Percentiles rank a stretch among this genome's conserved stretches.
Evolutionary conservation across 2,797 vertebrate species (phyloP).

Genomic region (Myotis vivesi): DNA sequence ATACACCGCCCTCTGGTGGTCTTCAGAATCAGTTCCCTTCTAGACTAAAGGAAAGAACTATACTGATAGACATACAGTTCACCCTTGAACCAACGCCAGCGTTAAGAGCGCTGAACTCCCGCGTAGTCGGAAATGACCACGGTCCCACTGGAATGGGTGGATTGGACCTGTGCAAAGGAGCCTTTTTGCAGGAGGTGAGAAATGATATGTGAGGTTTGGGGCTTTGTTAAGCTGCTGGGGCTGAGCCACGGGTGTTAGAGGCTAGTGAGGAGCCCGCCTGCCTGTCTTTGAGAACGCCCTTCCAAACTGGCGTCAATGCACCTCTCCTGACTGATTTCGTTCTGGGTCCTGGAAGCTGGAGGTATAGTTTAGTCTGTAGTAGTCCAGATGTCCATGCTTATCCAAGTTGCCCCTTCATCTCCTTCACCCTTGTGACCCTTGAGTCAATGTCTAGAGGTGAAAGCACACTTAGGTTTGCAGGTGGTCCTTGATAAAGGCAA

Average conservation of each 20-base stretch:
- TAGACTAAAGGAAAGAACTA: background rate
- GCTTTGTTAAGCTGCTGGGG: background rate
- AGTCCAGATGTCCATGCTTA: background rate
- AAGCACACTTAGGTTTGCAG: background rate
- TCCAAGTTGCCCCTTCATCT: background rate
- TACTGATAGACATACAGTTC: background rate
- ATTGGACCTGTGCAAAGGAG: background rate
- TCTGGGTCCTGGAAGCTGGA: conserved; percentile 6
- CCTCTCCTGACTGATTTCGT: background rate
- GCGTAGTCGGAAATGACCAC: background rate
- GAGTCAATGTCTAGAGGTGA: background rate
- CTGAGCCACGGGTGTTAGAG: background rate
- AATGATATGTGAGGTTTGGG: background rate
- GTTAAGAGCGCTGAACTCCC: background rate
- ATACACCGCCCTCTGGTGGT: conserved; percentile 75
- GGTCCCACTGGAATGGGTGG: background rate
- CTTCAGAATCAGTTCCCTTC: background rate
- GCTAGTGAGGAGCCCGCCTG: background rate
- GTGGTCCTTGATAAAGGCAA: conserved; percentile 1
- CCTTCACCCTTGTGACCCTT: background rate
- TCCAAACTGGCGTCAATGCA: background rate
- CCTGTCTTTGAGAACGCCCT: background rate
- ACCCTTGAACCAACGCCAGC: background rate
- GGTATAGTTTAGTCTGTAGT: background rate
- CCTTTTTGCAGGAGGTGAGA: background rate